Base-by-base conservation (phyloP, 2,888 invertebrate species). In the Maniola hyperantus region DNA sequence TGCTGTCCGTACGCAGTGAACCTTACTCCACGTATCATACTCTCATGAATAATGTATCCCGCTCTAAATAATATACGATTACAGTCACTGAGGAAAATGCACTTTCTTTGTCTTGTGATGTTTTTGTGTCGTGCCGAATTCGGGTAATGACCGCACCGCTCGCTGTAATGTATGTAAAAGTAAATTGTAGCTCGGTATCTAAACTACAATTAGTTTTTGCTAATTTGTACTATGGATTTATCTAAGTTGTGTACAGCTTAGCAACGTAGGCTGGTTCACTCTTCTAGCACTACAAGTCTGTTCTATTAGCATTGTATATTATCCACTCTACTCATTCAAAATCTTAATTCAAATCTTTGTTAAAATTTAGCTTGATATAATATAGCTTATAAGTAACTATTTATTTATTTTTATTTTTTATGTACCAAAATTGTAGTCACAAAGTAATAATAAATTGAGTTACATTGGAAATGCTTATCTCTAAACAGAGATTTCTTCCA, bases 21-120 rank as follows among this genome's bases (percentile, higher is more conserved):
- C 87, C 87, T 86, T 83, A 83, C 85, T 84, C 81, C 82, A 78
- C 87, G 88, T 89, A 89, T 89, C 88, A 88, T 85, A 85, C 82
- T 76, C 83, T 86, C 85, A 89, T 90, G 89, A 85, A 90, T 91
- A 88, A 90, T 89, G 85, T 80, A 89, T 82, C 68, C 74, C 82
- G 89, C 87, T 89, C 89, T 88, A 88, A 89, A 89, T 89, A 89
- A 88, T 88, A 86, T 84, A 88, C 86, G 87, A 86, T 87, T 86
- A 85, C 85, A 80, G 76, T 76, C 74, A n/a, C n/a, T n/a, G 76
- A 84, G 85, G 88, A 87, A 90, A 88, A 88, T 88, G 88, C 89
- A 88, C 88, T 90, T 89, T 89, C 89, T 90, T 91, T 89, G 89
- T 87, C 79, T 85, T 76, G 78, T 75, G 74, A 70, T 81, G 81